Base-by-base conservation (phyloP, 1,140 invertebrate species). In the Diploscapter pachys region DNA sequence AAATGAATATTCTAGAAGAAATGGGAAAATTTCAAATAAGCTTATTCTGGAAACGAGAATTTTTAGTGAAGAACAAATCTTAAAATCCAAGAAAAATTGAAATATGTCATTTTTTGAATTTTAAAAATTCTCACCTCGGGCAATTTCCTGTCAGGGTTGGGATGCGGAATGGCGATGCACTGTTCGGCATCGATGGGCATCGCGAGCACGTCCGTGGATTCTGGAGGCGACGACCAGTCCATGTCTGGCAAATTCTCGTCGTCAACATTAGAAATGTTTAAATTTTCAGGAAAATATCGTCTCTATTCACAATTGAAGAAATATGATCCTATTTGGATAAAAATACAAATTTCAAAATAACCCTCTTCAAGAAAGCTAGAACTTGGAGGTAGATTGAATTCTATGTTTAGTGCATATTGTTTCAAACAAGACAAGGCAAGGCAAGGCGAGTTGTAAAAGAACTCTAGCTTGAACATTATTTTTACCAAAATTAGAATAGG, bases 161-260 rank as follows among this genome's bases (percentile, higher is more conserved):
- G 94, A 89, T 96, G 94, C 31, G 92, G 90, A 4, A 99, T 95
- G 88, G 98, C 96, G 73, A 99, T 96, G 2, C 96, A 90, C 83
- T 96, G 94, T 79, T 92, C 91, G 48, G 94, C 93, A 31, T 95
- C 95, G 74, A 98, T 92, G 76, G 91, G 91, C 91, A 99, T 95
- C 81, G 93, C 96, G 11, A 99, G 88, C 82, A 95, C 93, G 85
- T 99, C 96, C 2, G 93, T 92, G 51, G 92, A 91, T 3, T 89
- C 85, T 61, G 91, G 89, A 2, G 96, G 96, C 3, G 89, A 89
- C 6, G 83, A 86, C 86, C 95, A 93, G 87, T 92, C 89, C 4
- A 81, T 72, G 50, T 85, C 79, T 51, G 73, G 64, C 11, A 70
- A 76, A 63, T 31, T 31, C 1, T 31, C 1, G 31, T 31, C 1